Conservation (phyloP, 2,797 vertebrate species). For the Moxostoma hubbsi region DNA sequence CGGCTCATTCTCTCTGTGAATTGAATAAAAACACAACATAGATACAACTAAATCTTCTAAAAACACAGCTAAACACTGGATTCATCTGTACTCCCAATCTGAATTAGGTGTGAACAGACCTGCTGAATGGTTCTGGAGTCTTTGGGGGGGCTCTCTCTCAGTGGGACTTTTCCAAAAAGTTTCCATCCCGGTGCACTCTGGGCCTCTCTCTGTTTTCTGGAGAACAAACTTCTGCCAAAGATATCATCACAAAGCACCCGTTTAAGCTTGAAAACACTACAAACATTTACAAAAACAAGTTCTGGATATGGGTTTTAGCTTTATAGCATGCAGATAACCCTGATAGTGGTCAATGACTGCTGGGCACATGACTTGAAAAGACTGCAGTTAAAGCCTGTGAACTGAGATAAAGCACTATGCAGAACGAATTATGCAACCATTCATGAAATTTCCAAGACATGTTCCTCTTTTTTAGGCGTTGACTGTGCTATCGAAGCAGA, state of each 20-base stretch:
- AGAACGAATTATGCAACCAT: background rate
- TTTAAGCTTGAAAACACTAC: conserved; percentile 12
- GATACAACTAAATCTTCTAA: background rate
- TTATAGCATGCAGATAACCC: background rate
- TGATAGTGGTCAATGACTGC: background rate
- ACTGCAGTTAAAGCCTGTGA: background rate
- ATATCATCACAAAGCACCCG: conserved; percentile 12
- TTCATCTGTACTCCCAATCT: background rate
- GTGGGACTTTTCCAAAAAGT: conserved; percentile 89
- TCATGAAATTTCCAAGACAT: background rate
- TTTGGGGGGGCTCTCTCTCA: conserved; percentile 84
- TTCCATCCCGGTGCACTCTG: conserved; percentile 89
- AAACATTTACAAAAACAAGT: background rate
- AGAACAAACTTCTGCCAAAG: conserved; percentile 82
- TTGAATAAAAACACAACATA: conserved; percentile 10
- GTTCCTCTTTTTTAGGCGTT: conserved; percentile 2
- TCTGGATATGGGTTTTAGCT: background rate
- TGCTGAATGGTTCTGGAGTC: conserved; percentile 88
- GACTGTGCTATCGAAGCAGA: too few relatives aligned
- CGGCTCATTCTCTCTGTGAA: background rate
- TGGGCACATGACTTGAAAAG: background rate
- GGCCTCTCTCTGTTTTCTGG: conserved; percentile 84
- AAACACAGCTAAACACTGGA: conserved; percentile 1
- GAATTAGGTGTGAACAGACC: conserved; percentile 69
- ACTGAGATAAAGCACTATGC: background rate